These are phyloP conservation scores for Aplocera efformata DNA, from an alignment of 2,888 invertebrate species.

Conservation along the genomic window DNA sequence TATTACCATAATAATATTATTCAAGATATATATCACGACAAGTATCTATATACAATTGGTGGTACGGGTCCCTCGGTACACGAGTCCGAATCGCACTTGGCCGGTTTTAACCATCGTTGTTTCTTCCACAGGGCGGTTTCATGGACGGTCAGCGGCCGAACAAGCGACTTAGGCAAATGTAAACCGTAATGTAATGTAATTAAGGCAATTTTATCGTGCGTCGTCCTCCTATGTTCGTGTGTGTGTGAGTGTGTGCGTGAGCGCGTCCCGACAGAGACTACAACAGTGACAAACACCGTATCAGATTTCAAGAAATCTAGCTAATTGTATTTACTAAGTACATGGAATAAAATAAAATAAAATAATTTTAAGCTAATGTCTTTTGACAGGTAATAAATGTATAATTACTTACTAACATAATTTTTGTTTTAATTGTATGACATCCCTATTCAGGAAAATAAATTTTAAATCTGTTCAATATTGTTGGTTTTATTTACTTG, in stretches of 20 bases:
- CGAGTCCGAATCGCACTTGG: too few species aligned
- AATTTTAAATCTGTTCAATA: too few species aligned
- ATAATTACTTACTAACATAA: conserved; percentile 71
- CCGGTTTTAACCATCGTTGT: background rate
- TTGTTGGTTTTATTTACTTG: too few species aligned
- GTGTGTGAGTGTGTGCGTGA: conserved; percentile 52
- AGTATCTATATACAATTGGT: too few species aligned
- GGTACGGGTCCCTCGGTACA: too few species aligned
- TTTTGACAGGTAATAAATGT: conserved; percentile 78
- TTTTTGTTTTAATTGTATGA: conserved; percentile 18
- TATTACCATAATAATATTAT: too few species aligned
- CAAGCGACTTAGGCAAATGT: conserved; percentile 74
- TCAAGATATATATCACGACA: too few species aligned
- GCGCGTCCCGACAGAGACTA: conserved; percentile 56
- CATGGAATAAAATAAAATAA: conserved; percentile 50
- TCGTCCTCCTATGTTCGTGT: conserved; percentile 64
- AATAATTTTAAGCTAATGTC: conserved; percentile 73
- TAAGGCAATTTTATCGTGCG: conserved; percentile 42
- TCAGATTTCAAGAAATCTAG: conserved; percentile 59
- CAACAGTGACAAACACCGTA: conserved; percentile 51
- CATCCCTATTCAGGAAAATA: too few species aligned
- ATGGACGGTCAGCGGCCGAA: conserved; percentile 78
- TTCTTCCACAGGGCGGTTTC: conserved; percentile 59
- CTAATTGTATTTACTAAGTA: conserved; percentile 80
- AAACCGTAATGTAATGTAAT: conserved; percentile 37